A percentile compares a stretch with the other conserved stretches of the same genome.
phyloP scores from a whole-genome alignment of 2,113 vertebrate genomes.

The Orthonyx spaldingii region DNA sequence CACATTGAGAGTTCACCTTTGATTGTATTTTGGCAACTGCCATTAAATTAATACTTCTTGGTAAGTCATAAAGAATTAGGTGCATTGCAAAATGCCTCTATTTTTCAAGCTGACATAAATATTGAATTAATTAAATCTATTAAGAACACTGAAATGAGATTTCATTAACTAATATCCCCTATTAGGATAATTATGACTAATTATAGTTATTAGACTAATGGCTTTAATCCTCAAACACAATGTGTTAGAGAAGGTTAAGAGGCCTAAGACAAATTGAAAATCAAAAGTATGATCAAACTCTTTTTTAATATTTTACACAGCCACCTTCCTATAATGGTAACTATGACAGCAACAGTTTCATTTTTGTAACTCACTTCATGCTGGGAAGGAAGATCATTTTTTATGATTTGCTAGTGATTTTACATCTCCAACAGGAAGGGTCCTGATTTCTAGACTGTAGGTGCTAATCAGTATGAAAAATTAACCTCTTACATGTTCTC shows the following conservation, averaged over 20 bases:
- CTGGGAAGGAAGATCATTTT: neutral
- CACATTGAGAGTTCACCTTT: neutral
- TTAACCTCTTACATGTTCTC: neutral
- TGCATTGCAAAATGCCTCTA: constrained; percentile 5
- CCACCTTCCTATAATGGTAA: neutral
- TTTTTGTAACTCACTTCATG: neutral
- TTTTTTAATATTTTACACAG: constrained; percentile 34
- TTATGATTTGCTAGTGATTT: neutral
- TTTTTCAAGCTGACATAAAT: constrained; percentile 60
- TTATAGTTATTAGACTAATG: constrained; percentile 76
- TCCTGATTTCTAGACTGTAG: neutral
- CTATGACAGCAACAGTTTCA: neutral
- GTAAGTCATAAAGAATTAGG: neutral
- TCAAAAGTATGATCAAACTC: constrained; percentile 42
- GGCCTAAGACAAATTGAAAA: constrained; percentile 64
- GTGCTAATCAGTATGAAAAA: neutral
- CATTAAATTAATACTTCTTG: neutral
- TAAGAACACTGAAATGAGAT: constrained; percentile 66
- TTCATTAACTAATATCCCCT: constrained; percentile 73
- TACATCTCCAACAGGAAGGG: neutral
- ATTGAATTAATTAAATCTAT: constrained; percentile 70
- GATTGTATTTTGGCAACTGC: neutral
- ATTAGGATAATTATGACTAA: constrained; percentile 76
- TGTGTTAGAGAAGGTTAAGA: constrained; percentile 69
- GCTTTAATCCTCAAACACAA: constrained; percentile 68